Base-by-base conservation (phyloP, 2,888 invertebrate species). In the Macrophya annulata region DNA sequence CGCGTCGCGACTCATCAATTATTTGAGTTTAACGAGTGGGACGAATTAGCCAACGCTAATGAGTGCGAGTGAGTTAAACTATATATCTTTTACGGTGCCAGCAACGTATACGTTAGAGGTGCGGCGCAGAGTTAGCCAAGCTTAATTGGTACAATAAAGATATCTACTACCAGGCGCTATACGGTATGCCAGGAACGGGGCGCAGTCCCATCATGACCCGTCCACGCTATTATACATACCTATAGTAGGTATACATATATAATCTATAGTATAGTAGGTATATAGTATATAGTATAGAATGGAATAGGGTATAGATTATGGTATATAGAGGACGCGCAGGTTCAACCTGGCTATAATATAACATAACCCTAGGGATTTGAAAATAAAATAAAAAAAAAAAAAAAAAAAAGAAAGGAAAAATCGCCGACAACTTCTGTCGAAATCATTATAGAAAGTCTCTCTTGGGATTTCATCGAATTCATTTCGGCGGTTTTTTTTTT, bases 71-170 rank as follows among this genome's bases (percentile, higher is more conserved):
- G 77, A 77, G 77, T 8, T 31, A 77, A 77, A 31, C 31, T 31
- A 31, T 17, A 77, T 77, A 77, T 55, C 40, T 51, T 77, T 77
- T 51, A 77, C 77, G 77, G 68, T 48, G 77, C n/a, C 31, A 31
- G 31, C 31, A 31, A 3, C 31, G 31, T 31, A 31, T 31, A 31
- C 31, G 51, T 17, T 51, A 77, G 55, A 77, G 77, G 51, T 77
- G 77, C 77, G 77, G 31, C 62, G 3, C 62, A 1, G 77, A 48
- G 77, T 77, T 77, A 77, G 77, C 51, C 51, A 77, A 51, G 77
- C 77, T 55, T 77, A 77, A 77, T 77, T 77, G 77, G 77, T 77
- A 43, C 77, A 77, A 77, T 77, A 77, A 77, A 77, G 77, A 77
- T 77, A 48, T 77, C 77, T 77, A 77, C 72, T 72, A 72, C 45